These are phyloP conservation scores for Jacana jacana DNA, from an alignment of 2,113 vertebrate species.

Conservation along the genomic window DNA sequence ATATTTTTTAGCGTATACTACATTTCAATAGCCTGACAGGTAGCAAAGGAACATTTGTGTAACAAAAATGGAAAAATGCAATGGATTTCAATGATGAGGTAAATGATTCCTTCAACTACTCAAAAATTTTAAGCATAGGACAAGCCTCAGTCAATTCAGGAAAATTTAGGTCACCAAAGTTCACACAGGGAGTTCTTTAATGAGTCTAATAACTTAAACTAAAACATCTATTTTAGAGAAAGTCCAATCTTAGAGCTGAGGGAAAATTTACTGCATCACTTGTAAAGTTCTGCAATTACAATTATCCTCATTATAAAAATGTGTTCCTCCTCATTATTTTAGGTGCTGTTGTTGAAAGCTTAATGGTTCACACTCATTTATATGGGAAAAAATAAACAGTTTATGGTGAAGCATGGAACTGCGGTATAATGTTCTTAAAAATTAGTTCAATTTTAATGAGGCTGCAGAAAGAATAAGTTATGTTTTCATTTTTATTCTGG, in stretches of 20 bases:
- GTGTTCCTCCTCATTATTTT: conserved; percentile 50
- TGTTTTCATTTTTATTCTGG: conserved; percentile 7
- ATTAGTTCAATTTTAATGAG: conserved; percentile 50
- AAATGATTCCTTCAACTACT: neutral
- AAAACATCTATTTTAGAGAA: conserved; percentile 7
- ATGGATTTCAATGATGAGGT: neutral
- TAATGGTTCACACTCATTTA: conserved; percentile 37
- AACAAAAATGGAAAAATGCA: neutral
- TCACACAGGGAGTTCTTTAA: neutral
- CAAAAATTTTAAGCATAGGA: neutral
- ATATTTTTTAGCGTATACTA: neutral
- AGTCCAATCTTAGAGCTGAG: neutral
- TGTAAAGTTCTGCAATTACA: conserved; percentile 43
- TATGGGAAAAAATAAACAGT: conserved; percentile 42
- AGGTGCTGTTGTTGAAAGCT: conserved; percentile 42
- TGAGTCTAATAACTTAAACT: conserved; percentile 14
- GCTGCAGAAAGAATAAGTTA: conserved; percentile 25
- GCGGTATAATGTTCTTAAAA: neutral
- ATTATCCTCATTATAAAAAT: conserved; percentile 57
- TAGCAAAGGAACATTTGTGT: neutral
- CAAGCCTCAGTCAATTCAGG: neutral
- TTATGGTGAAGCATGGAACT: conserved; percentile 34
- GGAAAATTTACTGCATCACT: conserved; percentile 42
- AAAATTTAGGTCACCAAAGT: conserved; percentile 13
- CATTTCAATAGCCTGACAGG: neutral